Percentiles rank a stretch among this genome's conserved stretches.
These are phyloP conservation scores for Smithornis capensis DNA, from an alignment of 2,113 vertebrate species.

Conservation along the genomic window DNA sequence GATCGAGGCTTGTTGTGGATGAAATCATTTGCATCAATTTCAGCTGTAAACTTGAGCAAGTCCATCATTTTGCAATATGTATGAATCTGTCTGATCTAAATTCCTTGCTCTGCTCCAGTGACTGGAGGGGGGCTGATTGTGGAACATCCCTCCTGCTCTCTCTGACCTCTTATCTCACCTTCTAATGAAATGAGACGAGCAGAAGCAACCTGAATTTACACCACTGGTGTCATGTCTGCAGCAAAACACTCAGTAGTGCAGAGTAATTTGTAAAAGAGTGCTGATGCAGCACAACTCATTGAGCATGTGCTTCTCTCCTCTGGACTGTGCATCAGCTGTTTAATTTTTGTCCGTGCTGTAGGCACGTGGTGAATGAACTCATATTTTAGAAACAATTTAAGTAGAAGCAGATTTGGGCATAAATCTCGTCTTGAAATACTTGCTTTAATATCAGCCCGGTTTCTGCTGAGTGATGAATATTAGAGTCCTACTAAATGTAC, in stretches of 20 bases:
- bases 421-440: conserved; percentile 54
- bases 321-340: background rate
- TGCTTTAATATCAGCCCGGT: conserved; percentile 54
- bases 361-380: conserved; percentile 19
- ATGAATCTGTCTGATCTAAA: background rate
- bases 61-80: background rate
- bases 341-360: conserved; percentile 45
- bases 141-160: background rate
- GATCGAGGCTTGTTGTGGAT: background rate
- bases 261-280: background rate
- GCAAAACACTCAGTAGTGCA: background rate
- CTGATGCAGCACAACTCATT: background rate
- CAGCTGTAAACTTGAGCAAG: background rate
- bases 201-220: background rate
- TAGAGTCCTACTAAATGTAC: conserved; percentile 46
- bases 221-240: background rate
- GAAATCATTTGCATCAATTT: background rate
- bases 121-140: background rate
- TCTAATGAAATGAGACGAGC: background rate
- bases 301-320: background rate
- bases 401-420: conserved; percentile 49
- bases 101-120: background rate
- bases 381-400: conserved; percentile 53
- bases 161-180: background rate
- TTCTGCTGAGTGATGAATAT: conserved; percentile 61